These are phyloP conservation scores for Chloroclystis v-ata DNA, from an alignment of 2,888 invertebrate species.

Conservation along the genomic window DNA sequence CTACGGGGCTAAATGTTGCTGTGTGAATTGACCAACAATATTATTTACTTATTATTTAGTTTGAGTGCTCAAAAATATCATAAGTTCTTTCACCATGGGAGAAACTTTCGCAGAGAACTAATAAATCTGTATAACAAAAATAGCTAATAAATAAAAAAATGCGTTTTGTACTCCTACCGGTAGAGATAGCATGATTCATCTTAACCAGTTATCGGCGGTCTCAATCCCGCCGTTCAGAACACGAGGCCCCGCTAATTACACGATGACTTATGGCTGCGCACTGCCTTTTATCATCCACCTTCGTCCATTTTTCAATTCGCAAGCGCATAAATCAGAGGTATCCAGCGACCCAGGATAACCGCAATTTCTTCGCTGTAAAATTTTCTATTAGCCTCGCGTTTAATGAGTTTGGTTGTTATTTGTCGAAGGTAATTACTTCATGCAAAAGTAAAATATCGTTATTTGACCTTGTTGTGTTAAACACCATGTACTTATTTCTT, in stretches of 20 bases:
- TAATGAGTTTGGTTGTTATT: constrained; percentile 38
- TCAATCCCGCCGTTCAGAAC: constrained; percentile 3
- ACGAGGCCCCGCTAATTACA: constrained; percentile 22
- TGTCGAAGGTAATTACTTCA: constrained; percentile 28
- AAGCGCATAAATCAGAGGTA: constrained; percentile 46
- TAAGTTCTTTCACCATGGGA: too few species aligned
- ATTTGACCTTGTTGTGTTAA: neutral
- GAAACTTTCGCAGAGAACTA: too few species aligned
- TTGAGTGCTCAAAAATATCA: too few species aligned
- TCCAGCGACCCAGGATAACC: constrained; percentile 39
- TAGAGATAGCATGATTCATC: too few species aligned
- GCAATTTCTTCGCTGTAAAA: constrained; percentile 38
- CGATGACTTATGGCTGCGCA: constrained; percentile 45
- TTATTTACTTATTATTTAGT: too few species aligned
- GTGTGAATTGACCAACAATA: too few species aligned
- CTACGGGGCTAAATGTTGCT: too few species aligned
- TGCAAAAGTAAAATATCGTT: constrained; percentile 8
- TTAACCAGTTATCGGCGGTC: too few species aligned
- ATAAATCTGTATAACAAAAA: too few species aligned
- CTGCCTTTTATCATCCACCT: constrained; percentile 48
- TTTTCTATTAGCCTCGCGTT: constrained; percentile 41
- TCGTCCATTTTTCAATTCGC: constrained; percentile 52
- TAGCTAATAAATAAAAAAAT: too few species aligned
- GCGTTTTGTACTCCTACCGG: too few species aligned
- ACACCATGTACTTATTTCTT: too few species aligned